A percentile compares a stretch with the other conserved stretches of the same genome.
Evolutionary conservation across 2,797 vertebrate species (phyloP).

Genomic region (Sebastes itinus): DNA sequence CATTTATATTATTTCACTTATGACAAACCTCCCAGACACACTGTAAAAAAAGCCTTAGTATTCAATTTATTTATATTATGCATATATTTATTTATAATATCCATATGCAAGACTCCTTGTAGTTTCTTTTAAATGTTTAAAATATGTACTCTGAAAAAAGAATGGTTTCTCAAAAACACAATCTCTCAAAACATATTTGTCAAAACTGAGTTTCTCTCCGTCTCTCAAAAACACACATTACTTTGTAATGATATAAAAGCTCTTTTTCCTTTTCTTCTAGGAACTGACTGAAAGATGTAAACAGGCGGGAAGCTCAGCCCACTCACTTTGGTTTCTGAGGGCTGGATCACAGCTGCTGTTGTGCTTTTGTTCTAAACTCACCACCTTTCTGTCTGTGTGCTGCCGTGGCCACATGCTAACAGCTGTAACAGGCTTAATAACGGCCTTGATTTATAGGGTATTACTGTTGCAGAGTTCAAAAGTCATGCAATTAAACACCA

Average conservation of each 20-base stretch:
- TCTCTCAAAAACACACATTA: constrained; percentile 41
- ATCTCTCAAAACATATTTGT: constrained; percentile 15
- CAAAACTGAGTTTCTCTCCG: neutral
- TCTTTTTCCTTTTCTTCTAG: constrained; percentile 39
- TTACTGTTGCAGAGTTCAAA: neutral
- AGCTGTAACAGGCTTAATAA: constrained; percentile 20
- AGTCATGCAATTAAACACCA: neutral
- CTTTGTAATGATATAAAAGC: constrained; percentile 26
- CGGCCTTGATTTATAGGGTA: constrained; percentile 14
- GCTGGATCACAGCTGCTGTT: constrained; percentile 38
- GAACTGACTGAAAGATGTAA: constrained; percentile 42
- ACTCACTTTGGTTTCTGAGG: constrained; percentile 58
- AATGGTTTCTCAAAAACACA: neutral
- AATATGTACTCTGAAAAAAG: neutral
- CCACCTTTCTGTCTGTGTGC: constrained; percentile 29
- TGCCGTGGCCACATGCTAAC: constrained; percentile 22
- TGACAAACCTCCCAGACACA: neutral
- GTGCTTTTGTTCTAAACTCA: constrained; percentile 32
- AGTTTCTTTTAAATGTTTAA: too few species aligned
- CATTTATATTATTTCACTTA: neutral
- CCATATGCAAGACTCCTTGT: neutral
- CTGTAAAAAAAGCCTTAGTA: neutral
- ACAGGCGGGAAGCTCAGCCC: constrained; percentile 43
- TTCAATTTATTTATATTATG: neutral
- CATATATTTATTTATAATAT: neutral